Conservation (phyloP, 2,888 invertebrate genomes). For the Strigamia crassipes region DNA sequence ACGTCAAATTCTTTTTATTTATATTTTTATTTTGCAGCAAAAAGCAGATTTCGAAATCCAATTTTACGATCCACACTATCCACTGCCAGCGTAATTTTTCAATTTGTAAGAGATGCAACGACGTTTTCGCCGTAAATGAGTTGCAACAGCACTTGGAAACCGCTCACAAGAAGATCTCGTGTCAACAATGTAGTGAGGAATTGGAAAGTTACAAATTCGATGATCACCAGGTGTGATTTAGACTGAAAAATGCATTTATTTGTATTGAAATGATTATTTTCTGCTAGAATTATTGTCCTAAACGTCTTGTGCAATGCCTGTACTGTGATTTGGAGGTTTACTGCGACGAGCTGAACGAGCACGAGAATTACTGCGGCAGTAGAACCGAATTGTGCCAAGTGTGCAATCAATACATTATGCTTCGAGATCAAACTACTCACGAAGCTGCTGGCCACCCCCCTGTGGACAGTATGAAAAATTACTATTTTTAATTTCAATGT, state of each 20-base stretch:
- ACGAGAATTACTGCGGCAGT: conserved; percentile 72
- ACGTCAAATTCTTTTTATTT: not conserved
- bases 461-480: conserved; percentile 41
- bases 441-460: conserved; percentile 43
- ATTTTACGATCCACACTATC: conserved; percentile 72
- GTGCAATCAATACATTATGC: conserved; percentile 72
- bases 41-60: conserved; percentile 69
- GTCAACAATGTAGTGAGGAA: conserved; percentile 58
- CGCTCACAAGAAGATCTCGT: conserved; percentile 61
- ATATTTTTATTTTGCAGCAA: conserved; percentile 60
- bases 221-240: conserved; percentile 56
- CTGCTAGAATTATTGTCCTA: conserved; percentile 64
- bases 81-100: conserved; percentile 72
- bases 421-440: conserved; percentile 71
- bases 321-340: conserved; percentile 71
- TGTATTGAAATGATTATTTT: not conserved
- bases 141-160: conserved; percentile 65
- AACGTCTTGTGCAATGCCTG: conserved; percentile 67
- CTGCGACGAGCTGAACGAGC: conserved; percentile 66
- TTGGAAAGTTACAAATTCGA: conserved; percentile 57
- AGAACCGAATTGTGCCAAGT: conserved; percentile 71
- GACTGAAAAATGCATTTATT: not conserved
- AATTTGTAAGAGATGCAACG: conserved; percentile 70
- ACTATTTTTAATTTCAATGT: not conserved
- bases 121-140: conserved; percentile 67